Evolutionary conservation across 1,140 invertebrate species (phyloP), one percentile per base, ranked within the genome.

Genomic region (Papilio xuthus): DNA sequence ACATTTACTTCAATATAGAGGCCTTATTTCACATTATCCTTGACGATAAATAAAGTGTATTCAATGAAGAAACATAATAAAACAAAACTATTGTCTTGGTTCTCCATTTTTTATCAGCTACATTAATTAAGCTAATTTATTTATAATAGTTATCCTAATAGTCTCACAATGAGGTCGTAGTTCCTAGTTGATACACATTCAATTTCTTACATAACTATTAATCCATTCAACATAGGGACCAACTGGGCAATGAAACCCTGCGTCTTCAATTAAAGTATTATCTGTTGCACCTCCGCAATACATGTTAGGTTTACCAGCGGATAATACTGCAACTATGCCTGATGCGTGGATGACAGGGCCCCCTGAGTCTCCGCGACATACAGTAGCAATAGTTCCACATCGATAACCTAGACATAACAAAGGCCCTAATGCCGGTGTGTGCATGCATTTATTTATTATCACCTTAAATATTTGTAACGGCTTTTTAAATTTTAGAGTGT

Each of bases 401-500:
- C 32, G 26, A 41, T n/a, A 8, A 60, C 28, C 53, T 42, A 76
- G 42, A 32, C 74, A 76, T 41, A 76, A 3, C 4, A 7, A 32
- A 8, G 74, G 53, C 4, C 42, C 15, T 9, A 20, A 10, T 32
- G 37, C 15, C 9, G 18, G 1, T 4, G 1, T 1, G 2, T 20
- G 12, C 20, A 1, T 4, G 28, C 74, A 76, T 76, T 76, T 76
- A 18, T 18, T 60, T 41, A 76, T 76, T 41, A 60, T 8, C 4
- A 37, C 53, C 18, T 41, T 37, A 20, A 76, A 41, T 60, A 76
- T 60, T 76, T 76, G 74, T 13, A 76, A 41, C 18, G 74, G 53
- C 32, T 23, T 63, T 37, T 42, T 37, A 20, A 76, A 73, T 26
- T 20, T 1, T 13, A 73, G 42, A 4, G 71, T 73, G 28, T 6